Evolutionary conservation across 2,797 vertebrate genomes (phyloP), one percentile per base, ranked within the genome.

Genomic region (Rhadinocentrus ornatus): DNA sequence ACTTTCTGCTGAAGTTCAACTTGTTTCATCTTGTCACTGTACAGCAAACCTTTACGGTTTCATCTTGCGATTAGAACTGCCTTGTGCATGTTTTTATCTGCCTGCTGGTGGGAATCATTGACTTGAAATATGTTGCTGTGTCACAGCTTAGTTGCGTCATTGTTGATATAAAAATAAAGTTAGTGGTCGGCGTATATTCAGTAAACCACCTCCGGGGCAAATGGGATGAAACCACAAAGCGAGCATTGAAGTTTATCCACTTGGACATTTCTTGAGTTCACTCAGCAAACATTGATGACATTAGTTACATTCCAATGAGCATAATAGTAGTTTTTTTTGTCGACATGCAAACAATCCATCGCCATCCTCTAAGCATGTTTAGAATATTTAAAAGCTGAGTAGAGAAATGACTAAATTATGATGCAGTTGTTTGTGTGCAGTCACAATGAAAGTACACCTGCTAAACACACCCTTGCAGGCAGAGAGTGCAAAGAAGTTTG

Each of bases 251-350:
- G 62, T 75, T 86, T 69, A 81, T 77, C 71, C 65, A 69, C 59
- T 73, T 27, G 52, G 68, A 82, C 58, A 26, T 70, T 77, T 88
- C 82, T 76, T 78, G 81, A 63, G 73, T 79, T 88, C 86, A 80
- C 73, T 87, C 79, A 75, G 61, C 81, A 76, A 84, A 75, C 81
- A 66, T 71, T 73, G 83, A 86, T 79, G 78, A 82, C 48, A 89
- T 91, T 89, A 89, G 59, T 83, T 60, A 82, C 91, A 91, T 73
- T 78, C 75, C 85, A 83, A 50, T 64, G 74, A 81, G 78, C 75
- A 65, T 66, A 71, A 79, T 72, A 75, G 81, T 75, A 58, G 52
- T 10, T 62, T 84, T 64, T 62, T 75, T 73, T 34, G 66, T 27
- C 18, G 4, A 66, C 73, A 62, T 58, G 58, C 41, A 69, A 73